phyloP scores from a whole-genome alignment of 1,140 invertebrate genomes.

The Bombus waltoni region DNA sequence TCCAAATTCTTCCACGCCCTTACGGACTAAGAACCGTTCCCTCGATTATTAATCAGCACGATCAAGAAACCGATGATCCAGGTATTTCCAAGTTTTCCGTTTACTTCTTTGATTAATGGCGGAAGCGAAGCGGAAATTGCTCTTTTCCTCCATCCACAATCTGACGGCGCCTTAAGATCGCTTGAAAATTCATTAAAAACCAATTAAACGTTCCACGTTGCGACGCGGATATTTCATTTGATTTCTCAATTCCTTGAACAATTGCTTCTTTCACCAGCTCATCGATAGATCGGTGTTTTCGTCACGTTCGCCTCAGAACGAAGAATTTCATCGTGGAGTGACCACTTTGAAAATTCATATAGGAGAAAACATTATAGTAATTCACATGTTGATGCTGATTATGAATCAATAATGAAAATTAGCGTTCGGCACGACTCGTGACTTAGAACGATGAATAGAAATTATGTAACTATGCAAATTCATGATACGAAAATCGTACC shows the following conservation, averaged over 20 bases:
- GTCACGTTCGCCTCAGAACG: background rate
- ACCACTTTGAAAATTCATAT: too few relatives aligned
- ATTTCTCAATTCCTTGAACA: background rate
- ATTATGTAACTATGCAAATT: background rate
- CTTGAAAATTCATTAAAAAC: background rate
- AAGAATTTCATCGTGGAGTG: background rate
- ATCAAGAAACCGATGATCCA: background rate
- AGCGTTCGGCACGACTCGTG: accelerated
- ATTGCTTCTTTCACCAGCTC: background rate
- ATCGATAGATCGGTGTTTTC: background rate
- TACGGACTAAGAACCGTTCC: background rate
- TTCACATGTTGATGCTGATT: background rate
- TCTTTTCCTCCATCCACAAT: background rate
- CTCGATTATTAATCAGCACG: background rate
- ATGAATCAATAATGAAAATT: background rate
- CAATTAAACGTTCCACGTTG: background rate
- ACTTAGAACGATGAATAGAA: background rate
- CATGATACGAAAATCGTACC: too few relatives aligned
- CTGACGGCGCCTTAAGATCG: too few relatives aligned
- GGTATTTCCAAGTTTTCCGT: background rate
- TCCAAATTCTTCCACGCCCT: too few relatives aligned
- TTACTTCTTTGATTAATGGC: background rate
- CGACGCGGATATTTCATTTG: background rate
- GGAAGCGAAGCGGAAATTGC: background rate
- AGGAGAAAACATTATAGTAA: background rate